Evolutionary conservation across 2,113 vertebrate species (phyloP).

Genomic region (Prochilodus magdalenae): DNA sequence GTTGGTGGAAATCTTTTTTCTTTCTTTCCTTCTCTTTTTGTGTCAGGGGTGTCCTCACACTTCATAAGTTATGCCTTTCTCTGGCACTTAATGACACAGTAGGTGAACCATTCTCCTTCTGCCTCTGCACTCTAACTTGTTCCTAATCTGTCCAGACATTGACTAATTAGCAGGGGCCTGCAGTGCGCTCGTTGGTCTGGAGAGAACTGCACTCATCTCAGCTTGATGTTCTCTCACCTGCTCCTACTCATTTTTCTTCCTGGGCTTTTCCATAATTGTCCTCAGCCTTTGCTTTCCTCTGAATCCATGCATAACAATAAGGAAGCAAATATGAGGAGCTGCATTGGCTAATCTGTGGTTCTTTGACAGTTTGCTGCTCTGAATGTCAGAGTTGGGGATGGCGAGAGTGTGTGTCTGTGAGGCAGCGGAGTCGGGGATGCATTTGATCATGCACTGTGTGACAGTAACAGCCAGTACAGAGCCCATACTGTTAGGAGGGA

Average conservation of each 20-base stretch:
- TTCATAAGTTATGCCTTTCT: constrained; percentile 20
- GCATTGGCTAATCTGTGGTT: constrained; percentile 39
- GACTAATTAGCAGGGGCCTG: constrained; percentile 56
- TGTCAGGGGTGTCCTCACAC: neutral
- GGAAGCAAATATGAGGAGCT: constrained; percentile 19
- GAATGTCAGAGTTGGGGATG: constrained; percentile 38
- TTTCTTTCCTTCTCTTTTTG: neutral
- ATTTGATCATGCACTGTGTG: constrained; percentile 53
- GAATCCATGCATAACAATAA: constrained; percentile 50
- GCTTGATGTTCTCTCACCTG: constrained; percentile 27
- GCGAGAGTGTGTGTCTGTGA: constrained; percentile 7
- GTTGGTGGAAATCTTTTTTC: neutral
- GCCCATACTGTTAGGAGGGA: constrained; percentile 22
- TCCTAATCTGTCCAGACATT: constrained; percentile 56
- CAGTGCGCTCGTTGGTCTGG: constrained; percentile 36
- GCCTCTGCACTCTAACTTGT: constrained; percentile 34
- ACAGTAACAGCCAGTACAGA: constrained; percentile 47
- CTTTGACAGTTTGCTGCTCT: constrained; percentile 50
- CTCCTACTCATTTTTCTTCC: constrained; percentile 32
- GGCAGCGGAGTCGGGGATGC: constrained; percentile 18
- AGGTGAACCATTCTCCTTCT: constrained; percentile 35
- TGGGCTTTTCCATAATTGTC: constrained; percentile 16
- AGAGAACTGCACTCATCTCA: constrained; percentile 39
- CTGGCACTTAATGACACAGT: constrained; percentile 48
- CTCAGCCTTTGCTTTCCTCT: constrained; percentile 19